Conservation (phyloP, 30 jellyfish, hydroid and myxozoan genomes). For the Turritopsis rubra region DNA sequence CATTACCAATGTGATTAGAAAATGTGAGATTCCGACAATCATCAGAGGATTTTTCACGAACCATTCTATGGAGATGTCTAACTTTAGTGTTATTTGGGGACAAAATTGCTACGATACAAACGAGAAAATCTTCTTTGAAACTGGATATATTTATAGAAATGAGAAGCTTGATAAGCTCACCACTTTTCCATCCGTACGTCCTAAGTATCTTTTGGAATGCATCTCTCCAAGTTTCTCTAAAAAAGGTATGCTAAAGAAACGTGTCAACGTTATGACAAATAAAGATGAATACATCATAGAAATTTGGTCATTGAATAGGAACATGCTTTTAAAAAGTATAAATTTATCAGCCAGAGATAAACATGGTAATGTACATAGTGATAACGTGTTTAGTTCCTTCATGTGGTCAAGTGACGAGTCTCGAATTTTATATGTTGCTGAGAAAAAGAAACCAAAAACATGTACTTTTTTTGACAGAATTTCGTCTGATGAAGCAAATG, state of each 20-base stretch:
- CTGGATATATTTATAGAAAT: neutral
- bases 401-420: constrained; percentile 59
- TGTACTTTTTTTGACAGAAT: constrained; percentile 23
- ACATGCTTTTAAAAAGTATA: constrained; percentile 24
- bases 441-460: constrained; percentile 36
- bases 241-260: constrained; percentile 17
- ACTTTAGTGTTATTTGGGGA: neutral
- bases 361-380: constrained; percentile 50
- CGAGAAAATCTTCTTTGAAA: neutral
- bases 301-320: constrained; percentile 6
- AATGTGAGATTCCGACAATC: neutral
- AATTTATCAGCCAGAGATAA: constrained; percentile 47
- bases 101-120: neutral
- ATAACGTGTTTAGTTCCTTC: constrained; percentile 38
- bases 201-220: constrained; percentile 2
- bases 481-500: constrained; percentile 2
- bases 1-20: neutral
- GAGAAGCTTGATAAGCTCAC: constrained; percentile 10
- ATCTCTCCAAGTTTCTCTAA: constrained; percentile 17
- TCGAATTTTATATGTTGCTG: constrained; percentile 58
- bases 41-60: neutral
- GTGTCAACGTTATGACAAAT: neutral
- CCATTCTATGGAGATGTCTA: neutral
- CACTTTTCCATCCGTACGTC: constrained; percentile 17
- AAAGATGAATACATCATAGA: constrained; percentile 30